A percentile compares a stretch with the other conserved stretches of the same genome.
Evolutionary conservation across 1,140 invertebrate species (phyloP).

Genomic region (Cydia strobilella): DNA sequence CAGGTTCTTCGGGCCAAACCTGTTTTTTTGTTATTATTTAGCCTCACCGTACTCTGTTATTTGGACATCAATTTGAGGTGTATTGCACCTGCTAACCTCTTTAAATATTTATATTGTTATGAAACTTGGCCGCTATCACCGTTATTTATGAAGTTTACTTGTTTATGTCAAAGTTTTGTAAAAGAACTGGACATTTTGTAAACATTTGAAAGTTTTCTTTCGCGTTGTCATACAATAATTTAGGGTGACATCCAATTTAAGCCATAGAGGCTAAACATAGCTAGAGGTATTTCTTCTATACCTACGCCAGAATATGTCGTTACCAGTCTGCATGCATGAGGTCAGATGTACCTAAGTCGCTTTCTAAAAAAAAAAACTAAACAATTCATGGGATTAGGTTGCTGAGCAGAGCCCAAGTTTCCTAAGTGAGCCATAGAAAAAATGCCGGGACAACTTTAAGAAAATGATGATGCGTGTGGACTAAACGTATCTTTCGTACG

Average conservation of each 20-base stretch:
- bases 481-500: too few species aligned
- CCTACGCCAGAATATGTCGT: too few species aligned
- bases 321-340: too few species aligned
- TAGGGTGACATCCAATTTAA: neutral
- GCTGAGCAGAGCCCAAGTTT: too few species aligned
- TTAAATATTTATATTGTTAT: slow-evolving; percentile 68
- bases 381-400: too few species aligned
- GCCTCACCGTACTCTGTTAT: slow-evolving; percentile 60
- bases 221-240: neutral
- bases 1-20: slow-evolving; percentile 51
- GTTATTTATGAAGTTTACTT: slow-evolving; percentile 43
- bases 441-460: too few species aligned
- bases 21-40: slow-evolving; percentile 58
- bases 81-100: slow-evolving; percentile 67
- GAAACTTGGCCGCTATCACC: slow-evolving; percentile 42
- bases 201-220: neutral
- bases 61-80: slow-evolving; percentile 63
- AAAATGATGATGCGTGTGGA: too few species aligned
- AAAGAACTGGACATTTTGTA: neutral
- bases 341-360: too few species aligned
- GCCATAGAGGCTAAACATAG: too few species aligned
- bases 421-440: too few species aligned
- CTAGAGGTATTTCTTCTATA: too few species aligned
- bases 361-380: too few species aligned
- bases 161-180: slow-evolving; percentile 23